Conservation (phyloP, 2,113 vertebrate genomes). For the Bolborhynchus lineola region DNA sequence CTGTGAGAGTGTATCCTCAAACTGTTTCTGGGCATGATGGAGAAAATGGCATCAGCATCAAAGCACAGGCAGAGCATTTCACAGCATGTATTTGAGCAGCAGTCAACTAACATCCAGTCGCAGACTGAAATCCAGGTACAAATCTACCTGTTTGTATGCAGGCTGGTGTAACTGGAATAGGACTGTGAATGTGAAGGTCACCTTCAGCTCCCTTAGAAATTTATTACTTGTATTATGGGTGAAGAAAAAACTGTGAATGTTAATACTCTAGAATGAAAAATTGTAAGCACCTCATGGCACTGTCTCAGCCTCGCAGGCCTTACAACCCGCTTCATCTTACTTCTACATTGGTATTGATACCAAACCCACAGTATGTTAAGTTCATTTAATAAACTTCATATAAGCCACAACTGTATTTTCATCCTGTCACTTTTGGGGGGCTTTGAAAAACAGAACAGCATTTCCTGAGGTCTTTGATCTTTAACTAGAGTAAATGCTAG, state of each 20-base stretch:
- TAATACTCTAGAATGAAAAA: neutral
- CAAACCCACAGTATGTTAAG: neutral
- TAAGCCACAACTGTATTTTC: neutral
- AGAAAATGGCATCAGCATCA: accelerated
- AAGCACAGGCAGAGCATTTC: neutral
- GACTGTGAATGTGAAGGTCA: neutral
- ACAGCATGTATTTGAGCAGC: neutral
- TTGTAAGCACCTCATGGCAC: neutral
- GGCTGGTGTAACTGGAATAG: neutral
- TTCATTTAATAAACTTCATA: neutral
- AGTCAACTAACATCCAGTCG: neutral
- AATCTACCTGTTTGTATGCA: accelerated
- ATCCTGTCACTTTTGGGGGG: neutral
- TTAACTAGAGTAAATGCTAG: neutral
- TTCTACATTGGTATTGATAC: neutral
- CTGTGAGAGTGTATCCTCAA: neutral
- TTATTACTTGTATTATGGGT: neutral
- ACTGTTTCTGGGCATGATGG: neutral
- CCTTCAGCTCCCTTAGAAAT: neutral
- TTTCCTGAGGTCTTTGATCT: neutral
- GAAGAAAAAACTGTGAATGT: neutral
- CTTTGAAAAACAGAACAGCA: neutral
- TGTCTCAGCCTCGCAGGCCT: neutral
- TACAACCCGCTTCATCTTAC: neutral
- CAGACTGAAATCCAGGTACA: neutral